These are phyloP conservation scores for Drosophila subquinaria DNA, from an alignment of 2,888 invertebrate species.

Conservation along the genomic window DNA sequence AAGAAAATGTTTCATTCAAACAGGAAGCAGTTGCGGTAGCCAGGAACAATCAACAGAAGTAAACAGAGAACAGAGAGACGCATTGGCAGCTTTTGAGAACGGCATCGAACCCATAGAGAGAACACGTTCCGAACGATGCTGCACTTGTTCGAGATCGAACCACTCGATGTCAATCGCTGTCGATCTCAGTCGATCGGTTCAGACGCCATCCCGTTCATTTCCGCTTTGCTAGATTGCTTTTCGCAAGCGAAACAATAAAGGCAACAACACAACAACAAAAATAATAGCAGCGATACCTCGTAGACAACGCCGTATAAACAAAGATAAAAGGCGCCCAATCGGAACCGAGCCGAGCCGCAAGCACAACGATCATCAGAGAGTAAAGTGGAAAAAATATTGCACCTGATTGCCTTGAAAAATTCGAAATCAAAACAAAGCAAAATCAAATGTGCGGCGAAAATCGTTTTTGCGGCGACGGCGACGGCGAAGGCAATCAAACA, in stretches of 20 bases:
- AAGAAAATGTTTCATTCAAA: conserved; percentile 52
- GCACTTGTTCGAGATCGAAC: conserved; percentile 73
- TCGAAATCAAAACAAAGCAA: conserved; percentile 69
- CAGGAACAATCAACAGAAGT: not conserved
- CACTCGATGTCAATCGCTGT: conserved; percentile 45
- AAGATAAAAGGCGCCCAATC: conserved; percentile 72
- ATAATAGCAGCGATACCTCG: conserved; percentile 41
- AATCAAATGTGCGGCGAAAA: conserved; percentile 66
- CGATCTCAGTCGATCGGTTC: conserved; percentile 24
- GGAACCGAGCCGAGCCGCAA: conserved; percentile 60
- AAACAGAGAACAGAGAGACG: conserved; percentile 11
- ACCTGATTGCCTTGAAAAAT: conserved; percentile 80
- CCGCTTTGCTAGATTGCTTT: conserved; percentile 68
- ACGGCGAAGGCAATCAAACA: conserved; percentile 58
- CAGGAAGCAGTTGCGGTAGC: conserved; percentile 60
- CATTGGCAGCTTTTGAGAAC: conserved; percentile 16
- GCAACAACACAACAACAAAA: conserved; percentile 17
- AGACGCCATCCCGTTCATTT: conserved; percentile 65
- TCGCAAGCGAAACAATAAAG: conserved; percentile 33
- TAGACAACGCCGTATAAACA: conserved; percentile 42
- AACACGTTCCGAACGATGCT: conserved; percentile 54
- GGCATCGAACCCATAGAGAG: conserved; percentile 56
- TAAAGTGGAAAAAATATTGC: conserved; percentile 63
- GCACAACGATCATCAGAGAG: conserved; percentile 36
- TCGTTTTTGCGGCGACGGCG: conserved; percentile 58